Evolutionary conservation across 1,140 invertebrate species (phyloP).

Genomic region (Eufriesea mexicana): DNA sequence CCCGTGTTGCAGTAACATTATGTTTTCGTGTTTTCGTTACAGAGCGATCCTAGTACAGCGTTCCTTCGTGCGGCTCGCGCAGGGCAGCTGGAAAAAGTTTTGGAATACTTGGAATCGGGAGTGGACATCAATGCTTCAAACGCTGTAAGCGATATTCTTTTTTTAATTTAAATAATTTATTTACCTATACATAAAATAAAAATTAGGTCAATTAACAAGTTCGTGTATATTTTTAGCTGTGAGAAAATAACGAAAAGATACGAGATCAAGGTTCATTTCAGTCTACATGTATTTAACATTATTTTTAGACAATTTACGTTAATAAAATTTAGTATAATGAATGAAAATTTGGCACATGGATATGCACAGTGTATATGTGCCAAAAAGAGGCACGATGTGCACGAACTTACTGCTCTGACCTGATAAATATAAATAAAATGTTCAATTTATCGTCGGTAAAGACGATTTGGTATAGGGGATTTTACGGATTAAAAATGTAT

Average conservation of each 20-base stretch:
- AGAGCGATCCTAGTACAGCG: slow-evolving; percentile 92
- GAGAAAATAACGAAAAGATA: no score
- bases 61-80: slow-evolving; percentile 97
- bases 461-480: not conserved
- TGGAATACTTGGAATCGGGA: slow-evolving; percentile 95
- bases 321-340: no score
- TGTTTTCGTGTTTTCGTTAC: slow-evolving; percentile 75
- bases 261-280: no score
- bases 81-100: slow-evolving; percentile 96
- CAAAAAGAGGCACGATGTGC: no score
- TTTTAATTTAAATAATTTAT: not conserved
- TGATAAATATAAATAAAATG: not conserved
- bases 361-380: no score
- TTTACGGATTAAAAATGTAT: not conserved
- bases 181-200: no score
- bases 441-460: not conserved
- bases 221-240: no score
- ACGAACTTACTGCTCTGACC: no score
- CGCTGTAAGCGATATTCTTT: slow-evolving; percentile 87
- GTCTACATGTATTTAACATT: no score
- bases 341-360: no score
- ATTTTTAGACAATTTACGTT: no score
- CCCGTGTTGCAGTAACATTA: not conserved
- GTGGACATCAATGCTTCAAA: slow-evolving; percentile 99
- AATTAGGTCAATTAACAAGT: no score